Conservation (phyloP, 2,797 vertebrate species). For the Sciurus vulgaris region DNA sequence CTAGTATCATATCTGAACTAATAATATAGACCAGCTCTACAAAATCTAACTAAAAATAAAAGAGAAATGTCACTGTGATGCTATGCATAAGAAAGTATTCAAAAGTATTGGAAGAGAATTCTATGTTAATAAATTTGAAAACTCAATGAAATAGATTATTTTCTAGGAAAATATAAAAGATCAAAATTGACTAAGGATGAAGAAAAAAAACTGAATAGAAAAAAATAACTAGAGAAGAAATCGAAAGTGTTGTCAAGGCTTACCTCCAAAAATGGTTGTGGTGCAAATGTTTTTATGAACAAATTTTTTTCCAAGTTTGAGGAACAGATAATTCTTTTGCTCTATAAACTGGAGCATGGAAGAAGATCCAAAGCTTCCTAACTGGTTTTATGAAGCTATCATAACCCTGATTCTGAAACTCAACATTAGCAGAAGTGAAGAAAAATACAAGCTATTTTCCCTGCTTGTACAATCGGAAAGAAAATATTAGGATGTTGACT, state of each 20-base stretch:
- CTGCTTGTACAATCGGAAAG: background rate
- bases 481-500: background rate
- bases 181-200: background rate
- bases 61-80: background rate
- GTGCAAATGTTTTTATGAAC: conserved; percentile 58
- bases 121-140: background rate
- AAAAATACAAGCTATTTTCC: background rate
- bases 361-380: conserved; percentile 66
- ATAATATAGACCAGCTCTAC: background rate
- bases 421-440: background rate
- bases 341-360: conserved; percentile 67
- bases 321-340: conserved; percentile 71
- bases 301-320: conserved; percentile 65
- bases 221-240: background rate
- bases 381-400: conserved; percentile 62
- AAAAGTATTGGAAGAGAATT: background rate
- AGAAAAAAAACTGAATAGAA: background rate
- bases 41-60: background rate
- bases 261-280: conserved; percentile 55
- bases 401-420: conserved; percentile 37
- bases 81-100: background rate
- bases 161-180: conserved; percentile 60
- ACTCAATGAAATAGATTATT: conserved; percentile 32
- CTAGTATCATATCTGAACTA: background rate
- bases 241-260: background rate